These are phyloP conservation scores for Paracanthobrama guichenoti DNA, from an alignment of 2,113 vertebrate species.

Conservation along the genomic window DNA sequence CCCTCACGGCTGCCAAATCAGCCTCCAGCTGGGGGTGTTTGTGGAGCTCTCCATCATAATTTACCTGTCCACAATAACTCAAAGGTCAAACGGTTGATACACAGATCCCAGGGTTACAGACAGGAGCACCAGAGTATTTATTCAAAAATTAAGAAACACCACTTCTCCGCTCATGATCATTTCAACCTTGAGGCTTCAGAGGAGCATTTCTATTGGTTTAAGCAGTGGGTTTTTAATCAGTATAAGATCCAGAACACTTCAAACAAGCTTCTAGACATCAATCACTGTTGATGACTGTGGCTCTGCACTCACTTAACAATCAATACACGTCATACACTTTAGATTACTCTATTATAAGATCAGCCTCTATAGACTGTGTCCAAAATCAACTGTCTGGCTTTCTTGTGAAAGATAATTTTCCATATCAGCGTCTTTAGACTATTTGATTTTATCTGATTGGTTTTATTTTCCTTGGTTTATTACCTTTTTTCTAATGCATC, in stretches of 20 bases:
- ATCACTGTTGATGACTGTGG: conserved; percentile 1
- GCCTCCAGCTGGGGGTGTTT: conserved; percentile 88
- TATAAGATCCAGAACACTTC: neutral
- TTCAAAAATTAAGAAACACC: neutral
- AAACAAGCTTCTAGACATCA: conserved; percentile 14
- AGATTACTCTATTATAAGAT: neutral
- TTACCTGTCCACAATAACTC: conserved; percentile 73
- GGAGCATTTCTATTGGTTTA: neutral
- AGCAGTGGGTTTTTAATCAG: conserved; percentile 13
- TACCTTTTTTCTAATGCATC: conserved; percentile 6
- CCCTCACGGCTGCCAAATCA: conserved; percentile 85
- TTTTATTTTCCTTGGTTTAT: conserved; percentile 16
- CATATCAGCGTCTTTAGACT: neutral
- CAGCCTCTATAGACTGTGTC: neutral
- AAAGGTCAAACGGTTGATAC: conserved; percentile 21
- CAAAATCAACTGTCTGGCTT: neutral
- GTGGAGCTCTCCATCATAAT: conserved; percentile 86
- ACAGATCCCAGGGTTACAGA: too few species aligned
- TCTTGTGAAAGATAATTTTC: conserved; percentile 5
- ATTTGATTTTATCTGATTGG: neutral
- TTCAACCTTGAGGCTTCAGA: neutral
- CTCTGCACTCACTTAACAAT: neutral
- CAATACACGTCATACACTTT: neutral
- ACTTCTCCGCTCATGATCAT: neutral
- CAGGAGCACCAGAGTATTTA: neutral